A percentile compares a stretch with the other conserved stretches of the same genome.
phyloP scores from a whole-genome alignment of 2,888 invertebrate genomes.

The Pterostichus niger region DNA sequence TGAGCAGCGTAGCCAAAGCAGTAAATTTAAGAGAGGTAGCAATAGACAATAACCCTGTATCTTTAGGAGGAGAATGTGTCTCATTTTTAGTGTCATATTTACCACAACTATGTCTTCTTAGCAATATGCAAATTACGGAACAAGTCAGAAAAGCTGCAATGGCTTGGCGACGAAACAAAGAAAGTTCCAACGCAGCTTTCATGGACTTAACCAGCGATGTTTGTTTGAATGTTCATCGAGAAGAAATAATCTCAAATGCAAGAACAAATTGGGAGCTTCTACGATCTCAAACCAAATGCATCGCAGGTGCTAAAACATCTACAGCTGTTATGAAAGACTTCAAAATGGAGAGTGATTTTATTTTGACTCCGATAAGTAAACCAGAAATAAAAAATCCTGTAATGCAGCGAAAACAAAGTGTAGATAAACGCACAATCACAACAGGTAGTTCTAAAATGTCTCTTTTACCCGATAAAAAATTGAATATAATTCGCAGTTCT shows the following conservation, averaged over 20 bases:
- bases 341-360: constrained; percentile 75
- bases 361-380: constrained; percentile 74
- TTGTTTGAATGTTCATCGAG: constrained; percentile 82
- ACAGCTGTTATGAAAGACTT: constrained; percentile 73
- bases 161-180: constrained; percentile 90
- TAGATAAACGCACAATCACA: constrained; percentile 60
- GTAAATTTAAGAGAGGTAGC: constrained; percentile 89
- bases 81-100: constrained; percentile 90
- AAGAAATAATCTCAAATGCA: constrained; percentile 91
- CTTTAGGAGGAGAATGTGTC: constrained; percentile 88
- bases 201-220: constrained; percentile 82
- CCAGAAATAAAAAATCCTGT: constrained; percentile 70
- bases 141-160: constrained; percentile 88
- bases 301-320: constrained; percentile 75
- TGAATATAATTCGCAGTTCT: constrained; percentile 79
- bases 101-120: constrained; percentile 85
- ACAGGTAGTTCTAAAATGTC: constrained; percentile 71
- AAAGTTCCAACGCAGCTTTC: constrained; percentile 84
- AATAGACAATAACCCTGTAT: constrained; percentile 92
- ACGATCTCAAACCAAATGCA: constrained; percentile 83
- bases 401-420: constrained; percentile 65
- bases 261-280: constrained; percentile 92
- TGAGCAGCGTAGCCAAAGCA: constrained; percentile 89
- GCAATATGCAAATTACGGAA: constrained; percentile 89
- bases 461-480: constrained; percentile 79